Conservation (phyloP, 2,888 invertebrate genomes). For the Crematogaster levior region DNA sequence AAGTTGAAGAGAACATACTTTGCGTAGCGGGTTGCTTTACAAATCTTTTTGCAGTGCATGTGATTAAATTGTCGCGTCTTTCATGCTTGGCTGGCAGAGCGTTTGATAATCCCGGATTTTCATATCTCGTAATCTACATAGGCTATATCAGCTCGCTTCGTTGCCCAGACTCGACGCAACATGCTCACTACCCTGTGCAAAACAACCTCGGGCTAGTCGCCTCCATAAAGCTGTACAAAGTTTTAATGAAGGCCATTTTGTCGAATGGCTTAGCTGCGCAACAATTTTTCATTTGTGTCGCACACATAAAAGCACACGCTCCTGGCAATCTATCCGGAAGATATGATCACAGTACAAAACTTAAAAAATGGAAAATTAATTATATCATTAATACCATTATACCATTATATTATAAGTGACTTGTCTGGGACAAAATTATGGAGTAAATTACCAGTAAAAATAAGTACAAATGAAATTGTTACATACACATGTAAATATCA, state of each 20-base stretch:
- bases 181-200: conserved; percentile 40
- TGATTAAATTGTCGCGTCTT: conserved; percentile 51
- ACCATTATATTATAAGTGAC: neutral
- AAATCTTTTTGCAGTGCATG: conserved; percentile 15
- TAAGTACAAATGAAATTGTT: neutral
- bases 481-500: neutral
- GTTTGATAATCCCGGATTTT: conserved; percentile 44
- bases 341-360: conserved; percentile 45
- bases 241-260: conserved; percentile 72
- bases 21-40: neutral
- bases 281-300: conserved; percentile 38
- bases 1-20: conserved; percentile 14
- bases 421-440: neutral
- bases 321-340: conserved; percentile 54
- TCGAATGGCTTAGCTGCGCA: conserved; percentile 48
- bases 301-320: conserved; percentile 39
- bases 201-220: conserved; percentile 59
- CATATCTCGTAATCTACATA: conserved; percentile 41
- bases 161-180: conserved; percentile 32
- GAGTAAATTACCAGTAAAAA: conserved; percentile 7
- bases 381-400: no score
- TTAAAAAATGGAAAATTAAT: conserved; percentile 45
- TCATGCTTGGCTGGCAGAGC: conserved; percentile 24
- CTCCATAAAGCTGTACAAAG: conserved; percentile 57
- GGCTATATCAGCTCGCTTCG: neutral